phyloP scores from a whole-genome alignment of 2,797 vertebrate species.

The Lophotriccus pileatus region DNA sequence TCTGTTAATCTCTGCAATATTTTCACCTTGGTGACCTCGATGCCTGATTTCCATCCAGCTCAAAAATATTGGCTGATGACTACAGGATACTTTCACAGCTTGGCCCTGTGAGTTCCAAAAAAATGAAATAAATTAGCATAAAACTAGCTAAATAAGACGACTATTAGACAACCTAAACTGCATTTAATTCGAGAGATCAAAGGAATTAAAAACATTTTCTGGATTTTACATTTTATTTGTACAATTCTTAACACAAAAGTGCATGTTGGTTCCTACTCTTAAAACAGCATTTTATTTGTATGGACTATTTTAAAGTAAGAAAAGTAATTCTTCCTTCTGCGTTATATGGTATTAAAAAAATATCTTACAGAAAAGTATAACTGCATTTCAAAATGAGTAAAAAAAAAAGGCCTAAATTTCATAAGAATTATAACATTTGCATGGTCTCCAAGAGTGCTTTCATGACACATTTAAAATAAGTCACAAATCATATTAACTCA shows the following conservation, averaged over 20 bases:
- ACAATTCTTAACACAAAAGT: background rate
- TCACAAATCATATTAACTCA: background rate
- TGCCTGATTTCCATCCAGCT: conserved; percentile 87
- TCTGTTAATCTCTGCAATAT: conserved; percentile 86
- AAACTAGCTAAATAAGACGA: background rate
- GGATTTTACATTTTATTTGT: background rate
- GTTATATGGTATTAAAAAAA: background rate
- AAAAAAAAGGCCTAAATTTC: background rate
- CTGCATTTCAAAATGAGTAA: background rate
- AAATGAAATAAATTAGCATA: background rate
- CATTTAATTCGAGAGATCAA: background rate
- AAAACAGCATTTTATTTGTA: background rate
- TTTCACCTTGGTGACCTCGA: conserved; percentile 69
- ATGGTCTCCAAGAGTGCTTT: background rate
- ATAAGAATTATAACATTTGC: background rate
- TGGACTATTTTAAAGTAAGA: background rate
- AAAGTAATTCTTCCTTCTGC: background rate
- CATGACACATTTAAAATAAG: background rate
- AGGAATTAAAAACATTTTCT: background rate
- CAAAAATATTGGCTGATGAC: conserved; percentile 80
- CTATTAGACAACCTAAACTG: fast-evolving
- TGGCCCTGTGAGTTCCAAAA: conserved; percentile 79
- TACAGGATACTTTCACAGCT: conserved; percentile 87
- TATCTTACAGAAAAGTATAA: background rate
- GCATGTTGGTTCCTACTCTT: background rate